A percentile compares a stretch with the other conserved stretches of the same genome.
Evolutionary conservation across 2,888 invertebrate species (phyloP).

Genomic region (Theretra japonica): DNA sequence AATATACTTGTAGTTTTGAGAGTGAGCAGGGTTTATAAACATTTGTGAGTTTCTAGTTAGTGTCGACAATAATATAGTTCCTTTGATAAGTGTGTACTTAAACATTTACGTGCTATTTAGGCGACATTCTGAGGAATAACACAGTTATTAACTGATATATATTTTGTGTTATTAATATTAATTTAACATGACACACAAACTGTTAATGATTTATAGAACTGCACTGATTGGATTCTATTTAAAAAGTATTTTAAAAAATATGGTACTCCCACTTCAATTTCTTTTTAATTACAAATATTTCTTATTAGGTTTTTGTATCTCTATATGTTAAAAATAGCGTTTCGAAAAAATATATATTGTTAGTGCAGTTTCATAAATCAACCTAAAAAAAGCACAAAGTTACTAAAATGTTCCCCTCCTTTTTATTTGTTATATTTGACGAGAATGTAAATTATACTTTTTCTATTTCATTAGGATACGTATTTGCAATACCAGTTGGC

Average conservation of each 20-base stretch:
- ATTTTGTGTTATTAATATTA: constrained; percentile 26
- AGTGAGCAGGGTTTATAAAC: constrained; percentile 21
- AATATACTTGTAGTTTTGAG: constrained; percentile 22
- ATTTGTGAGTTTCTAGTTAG: constrained; percentile 16
- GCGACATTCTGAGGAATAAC: background rate
- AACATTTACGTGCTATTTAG: background rate
- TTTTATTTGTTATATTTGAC: constrained; percentile 31
- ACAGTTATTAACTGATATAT: constrained; percentile 28
- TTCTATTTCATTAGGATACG: constrained; percentile 81
- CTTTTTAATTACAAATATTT: too few relatives aligned
- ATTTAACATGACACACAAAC: constrained; percentile 26
- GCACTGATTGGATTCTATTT: background rate
- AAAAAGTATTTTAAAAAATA: background rate
- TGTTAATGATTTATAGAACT: constrained; percentile 11
- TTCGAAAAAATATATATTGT: background rate
- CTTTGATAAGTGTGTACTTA: background rate
- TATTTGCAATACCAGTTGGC: constrained; percentile 83
- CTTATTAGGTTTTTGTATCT: background rate
- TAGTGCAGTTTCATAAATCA: background rate
- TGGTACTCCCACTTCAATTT: too few relatives aligned
- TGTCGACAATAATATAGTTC: constrained; percentile 9
- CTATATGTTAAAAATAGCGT: background rate
- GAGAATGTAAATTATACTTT: constrained; percentile 58
- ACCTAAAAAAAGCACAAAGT: constrained; percentile 51
- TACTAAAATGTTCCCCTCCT: constrained; percentile 55